These are phyloP conservation scores for Gymnoscopelus braueri DNA, from an alignment of 2,797 vertebrate species.

Conservation along the genomic window DNA sequence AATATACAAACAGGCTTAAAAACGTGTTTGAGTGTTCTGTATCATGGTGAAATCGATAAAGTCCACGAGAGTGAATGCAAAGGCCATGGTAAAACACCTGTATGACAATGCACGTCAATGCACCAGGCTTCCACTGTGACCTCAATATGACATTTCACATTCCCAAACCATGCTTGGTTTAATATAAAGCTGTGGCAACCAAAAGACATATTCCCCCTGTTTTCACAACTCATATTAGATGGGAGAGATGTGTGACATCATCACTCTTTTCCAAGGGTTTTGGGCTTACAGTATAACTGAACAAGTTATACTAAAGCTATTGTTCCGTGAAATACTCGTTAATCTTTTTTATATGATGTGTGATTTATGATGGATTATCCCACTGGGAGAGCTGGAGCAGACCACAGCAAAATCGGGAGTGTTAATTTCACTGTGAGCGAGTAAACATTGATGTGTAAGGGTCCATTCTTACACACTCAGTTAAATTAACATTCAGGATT, in stretches of 20 bases:
- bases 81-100: no score
- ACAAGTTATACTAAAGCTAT: slow-evolving; percentile 9
- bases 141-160: not conserved
- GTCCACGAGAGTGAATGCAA: no score
- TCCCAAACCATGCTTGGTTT: slow-evolving; percentile 4
- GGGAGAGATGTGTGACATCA: slow-evolving; percentile 10
- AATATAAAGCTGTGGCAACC: slow-evolving; percentile 28
- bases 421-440: no score
- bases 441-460: no score
- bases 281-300: slow-evolving; percentile 7
- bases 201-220: slow-evolving; percentile 25
- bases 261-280: slow-evolving; percentile 1
- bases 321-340: not conserved
- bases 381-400: slow-evolving; percentile 1
- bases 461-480: not conserved
- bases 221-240: slow-evolving; percentile 24
- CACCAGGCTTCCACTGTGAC: not conserved
- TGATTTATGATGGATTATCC: slow-evolving; percentile 7
- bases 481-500: slow-evolving; percentile 6
- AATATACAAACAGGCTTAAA: no score
- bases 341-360: slow-evolving; percentile 14
- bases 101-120: not conserved
- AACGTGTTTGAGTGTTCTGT: no score
- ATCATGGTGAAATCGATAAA: no score
- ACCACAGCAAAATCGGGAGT: not conserved